Evolutionary conservation across 2,113 vertebrate genomes (phyloP).

Genomic region (Alaudala cheleensis): DNA sequence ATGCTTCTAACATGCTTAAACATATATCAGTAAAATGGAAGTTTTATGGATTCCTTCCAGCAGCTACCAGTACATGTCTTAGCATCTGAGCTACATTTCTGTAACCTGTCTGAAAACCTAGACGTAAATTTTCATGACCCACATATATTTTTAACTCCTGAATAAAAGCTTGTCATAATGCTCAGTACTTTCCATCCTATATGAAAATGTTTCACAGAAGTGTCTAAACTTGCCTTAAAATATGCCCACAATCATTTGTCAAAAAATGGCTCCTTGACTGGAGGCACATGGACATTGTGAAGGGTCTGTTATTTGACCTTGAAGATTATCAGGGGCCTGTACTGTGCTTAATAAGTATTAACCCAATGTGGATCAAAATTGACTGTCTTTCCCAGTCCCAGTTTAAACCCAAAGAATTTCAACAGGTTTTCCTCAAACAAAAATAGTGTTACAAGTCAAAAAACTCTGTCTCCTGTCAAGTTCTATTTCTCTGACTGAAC

Average conservation of each 20-base stretch:
- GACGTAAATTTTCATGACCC: not conserved
- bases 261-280: not conserved
- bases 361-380: not conserved
- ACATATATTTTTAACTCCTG: not conserved
- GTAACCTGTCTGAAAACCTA: not conserved
- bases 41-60: constrained; percentile 60
- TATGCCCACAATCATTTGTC: not conserved
- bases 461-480: not conserved
- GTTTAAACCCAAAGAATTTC: not conserved
- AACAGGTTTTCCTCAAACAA: not conserved
- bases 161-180: not conserved
- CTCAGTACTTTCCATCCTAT: not conserved
- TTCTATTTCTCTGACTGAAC: not conserved
- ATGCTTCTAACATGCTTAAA: constrained; percentile 75
- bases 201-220: not conserved
- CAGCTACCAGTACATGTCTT: constrained; percentile 71
- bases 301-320: not conserved
- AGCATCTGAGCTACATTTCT: not conserved
- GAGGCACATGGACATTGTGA: not conserved
- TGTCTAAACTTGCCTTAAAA: not conserved
- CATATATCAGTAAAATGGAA: constrained; percentile 71
- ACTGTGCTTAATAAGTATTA: not conserved
- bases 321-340: not conserved
- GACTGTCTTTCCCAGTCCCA: not conserved
- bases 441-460: not conserved